Evolutionary conservation across 2,888 invertebrate genomes (phyloP), one percentile per base, ranked within the genome.

Genomic region (Troides helena): DNA sequence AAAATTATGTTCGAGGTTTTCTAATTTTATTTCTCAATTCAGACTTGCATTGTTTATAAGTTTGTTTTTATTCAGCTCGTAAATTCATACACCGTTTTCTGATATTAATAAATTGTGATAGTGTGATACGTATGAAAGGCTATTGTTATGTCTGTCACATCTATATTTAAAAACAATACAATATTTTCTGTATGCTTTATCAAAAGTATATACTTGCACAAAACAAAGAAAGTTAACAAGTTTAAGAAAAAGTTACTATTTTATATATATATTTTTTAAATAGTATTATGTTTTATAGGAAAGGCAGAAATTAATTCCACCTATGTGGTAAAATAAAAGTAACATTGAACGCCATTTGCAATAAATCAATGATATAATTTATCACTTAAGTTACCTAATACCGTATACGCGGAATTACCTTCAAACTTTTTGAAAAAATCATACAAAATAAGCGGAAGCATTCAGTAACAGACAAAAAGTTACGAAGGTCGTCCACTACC

Each of bases 401-500:
- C 60, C 66, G 65, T 46, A 50, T 68, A 71, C 21, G 66, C 76
- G 76, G 76, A 78, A 74, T 72, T 74, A 71, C 77, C 78, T 77
- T 75, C 75, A 69, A 68, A 70, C 71, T 73, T 71, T 73, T 72
- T 65, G 64, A 71, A 71, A 69, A 75, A 62, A 50, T 30, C 56
- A 59, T 74, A 74, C 72, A 72, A 73, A 71, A 75, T 76, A 78
- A 73, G 76, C 80, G 81, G 80, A 81, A 82, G 78, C 72, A 72
- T 74, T 74, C 74, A 75, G 74, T 76, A 68, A 74, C 75, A 72
- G 70, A 78, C 74, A 81, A 78, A 79, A 80, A 78, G 73, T 74
- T 71, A 43, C 72, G 79, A 83, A 82, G 82, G 82, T 72, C 73
- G 74, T 53, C 74, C 66, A 71, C 74, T 73, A 63, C 36, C 62